Base-by-base conservation (phyloP, 64 coral and sea anemone species). In the Stichodactyla helianthus region DNA sequence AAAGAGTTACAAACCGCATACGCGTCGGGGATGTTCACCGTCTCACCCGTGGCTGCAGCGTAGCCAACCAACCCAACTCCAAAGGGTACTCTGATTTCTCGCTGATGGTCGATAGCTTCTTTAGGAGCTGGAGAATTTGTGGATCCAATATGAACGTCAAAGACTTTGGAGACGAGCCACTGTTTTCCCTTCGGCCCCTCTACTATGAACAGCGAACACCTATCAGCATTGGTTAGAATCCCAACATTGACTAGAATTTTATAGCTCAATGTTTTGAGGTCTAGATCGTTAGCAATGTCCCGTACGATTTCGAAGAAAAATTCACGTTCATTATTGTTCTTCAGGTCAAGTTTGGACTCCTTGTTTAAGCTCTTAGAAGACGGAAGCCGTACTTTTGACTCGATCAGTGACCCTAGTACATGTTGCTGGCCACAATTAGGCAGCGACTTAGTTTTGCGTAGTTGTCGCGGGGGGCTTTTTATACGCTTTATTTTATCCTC, bases 191-290 rank as follows among this genome's bases (percentile, higher is more conserved):
- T 99, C 5, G 93, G 88, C 53, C 97, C 97, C 58, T 99, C 93
- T 61, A 99, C 97, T 14, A 99, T 82, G 94, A 99, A 99, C 86
- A 99, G 79, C 58, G 97, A 99, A 55, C 97, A 99, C 25, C 97
- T 93, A 91, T 99, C 97, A 55, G 97, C 97, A 78, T 95, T 99
- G 54, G 97, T 99, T 87, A 99, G 89, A 89, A 99, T 99, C 78
- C 97, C 97, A 85, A 99, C 93, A 95, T 99, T 99, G 44, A 99
- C 97, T 77, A 99, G 77, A 67, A 99, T 99, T 92, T 99, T 99
- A 93, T 99, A 99, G 79, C 97, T 99, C 77, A 99, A 88, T 50
- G 97, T 99, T 61, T 91, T 92, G 44, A 99, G 71, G 78, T 99
- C 93, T 70, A 99, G 86, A 95, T 99, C 93, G 77, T 99, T 99